These are phyloP conservation scores for Cyrtonyx montezumae DNA, from an alignment of 2,113 vertebrate genomes.

Conservation along the genomic window DNA sequence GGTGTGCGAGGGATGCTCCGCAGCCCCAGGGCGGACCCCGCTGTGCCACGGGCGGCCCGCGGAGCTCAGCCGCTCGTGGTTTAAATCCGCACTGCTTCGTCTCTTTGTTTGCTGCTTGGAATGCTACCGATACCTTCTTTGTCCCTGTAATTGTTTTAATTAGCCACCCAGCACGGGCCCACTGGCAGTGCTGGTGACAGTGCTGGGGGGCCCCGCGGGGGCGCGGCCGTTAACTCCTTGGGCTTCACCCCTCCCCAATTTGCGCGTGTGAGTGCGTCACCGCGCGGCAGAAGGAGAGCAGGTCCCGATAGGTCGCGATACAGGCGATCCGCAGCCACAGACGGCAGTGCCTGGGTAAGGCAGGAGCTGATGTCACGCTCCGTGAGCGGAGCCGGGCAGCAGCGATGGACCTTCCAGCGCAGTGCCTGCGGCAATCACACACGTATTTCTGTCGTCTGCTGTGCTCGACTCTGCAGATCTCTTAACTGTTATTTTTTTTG, in stretches of 20 bases:
- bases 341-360: too few species aligned
- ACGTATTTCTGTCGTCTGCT: background rate
- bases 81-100: slow-evolving; percentile 81
- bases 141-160: slow-evolving; percentile 96
- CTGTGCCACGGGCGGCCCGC: background rate
- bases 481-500: background rate
- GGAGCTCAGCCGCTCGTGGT: slow-evolving; percentile 68
- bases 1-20: background rate
- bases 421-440: background rate
- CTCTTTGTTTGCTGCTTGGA: slow-evolving; percentile 82
- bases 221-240: slow-evolving; percentile 60
- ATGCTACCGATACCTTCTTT: slow-evolving; percentile 86
- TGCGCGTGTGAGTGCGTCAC: background rate
- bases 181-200: slow-evolving; percentile 48
- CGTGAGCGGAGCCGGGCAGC: too few species aligned
- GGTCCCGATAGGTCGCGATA: too few species aligned
- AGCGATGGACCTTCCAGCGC: background rate
- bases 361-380: too few species aligned
- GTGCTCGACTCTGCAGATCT: background rate
- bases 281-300: too few species aligned
- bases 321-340: too few species aligned
- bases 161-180: slow-evolving; percentile 84
- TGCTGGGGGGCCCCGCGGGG: slow-evolving; percentile 69
- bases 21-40: too few species aligned
- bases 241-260: background rate